Evolutionary conservation across 2,797 vertebrate species (phyloP).

Genomic region (Spinibarbus caldwelli): DNA sequence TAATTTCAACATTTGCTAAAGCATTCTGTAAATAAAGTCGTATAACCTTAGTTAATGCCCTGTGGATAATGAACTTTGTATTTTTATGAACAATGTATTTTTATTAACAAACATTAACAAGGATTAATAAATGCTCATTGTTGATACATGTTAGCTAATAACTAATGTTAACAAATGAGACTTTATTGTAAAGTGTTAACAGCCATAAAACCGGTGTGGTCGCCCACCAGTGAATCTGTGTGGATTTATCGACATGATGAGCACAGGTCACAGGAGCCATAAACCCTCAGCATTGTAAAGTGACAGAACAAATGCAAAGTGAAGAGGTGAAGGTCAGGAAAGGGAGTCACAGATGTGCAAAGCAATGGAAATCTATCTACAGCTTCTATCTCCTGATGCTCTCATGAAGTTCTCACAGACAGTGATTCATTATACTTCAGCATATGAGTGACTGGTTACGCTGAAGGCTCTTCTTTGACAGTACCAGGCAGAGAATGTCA

Average conservation of each 20-base stretch:
- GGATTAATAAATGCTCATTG: neutral
- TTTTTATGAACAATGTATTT: neutral
- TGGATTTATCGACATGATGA: conserved; percentile 50
- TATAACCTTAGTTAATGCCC: neutral
- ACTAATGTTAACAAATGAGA: neutral
- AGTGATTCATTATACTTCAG: conserved; percentile 9
- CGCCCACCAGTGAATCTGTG: conserved; percentile 31
- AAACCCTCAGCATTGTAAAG: conserved; percentile 52
- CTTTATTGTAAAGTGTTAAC: neutral
- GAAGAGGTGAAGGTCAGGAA: neutral
- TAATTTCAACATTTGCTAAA: too few relatives aligned
- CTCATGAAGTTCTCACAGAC: conserved; percentile 49
- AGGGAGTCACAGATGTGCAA: conserved; percentile 4
- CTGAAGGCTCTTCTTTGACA: conserved; percentile 45
- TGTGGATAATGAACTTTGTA: too few relatives aligned
- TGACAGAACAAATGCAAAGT: neutral
- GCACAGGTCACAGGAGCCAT: conserved; percentile 57
- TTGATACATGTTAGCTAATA: neutral
- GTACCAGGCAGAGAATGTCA: conserved; percentile 63
- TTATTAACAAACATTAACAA: neutral
- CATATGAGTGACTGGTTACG: conserved; percentile 30
- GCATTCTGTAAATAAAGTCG: too few relatives aligned
- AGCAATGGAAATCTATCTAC: conserved; percentile 22
- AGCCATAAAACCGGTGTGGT: conserved; percentile 50
- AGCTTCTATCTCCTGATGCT: conserved; percentile 36